A percentile compares a stretch with the other conserved stretches of the same genome.
Evolutionary conservation across 64 coral and sea anemone genomes (phyloP).

Genomic region (Orbicella faveolata): DNA sequence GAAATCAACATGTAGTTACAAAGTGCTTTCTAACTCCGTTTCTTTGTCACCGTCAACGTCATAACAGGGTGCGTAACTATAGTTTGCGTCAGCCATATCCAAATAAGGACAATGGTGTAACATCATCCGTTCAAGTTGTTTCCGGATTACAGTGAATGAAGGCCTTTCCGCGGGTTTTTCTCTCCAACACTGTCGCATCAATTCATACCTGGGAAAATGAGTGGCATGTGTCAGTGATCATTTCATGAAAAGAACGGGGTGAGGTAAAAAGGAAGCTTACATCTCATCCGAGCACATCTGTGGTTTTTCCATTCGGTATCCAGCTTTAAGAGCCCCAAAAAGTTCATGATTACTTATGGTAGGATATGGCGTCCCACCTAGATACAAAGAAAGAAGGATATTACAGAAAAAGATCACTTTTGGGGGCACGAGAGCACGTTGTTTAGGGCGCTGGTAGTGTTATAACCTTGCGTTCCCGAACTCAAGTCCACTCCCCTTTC

Average conservation of each 20-base stretch:
- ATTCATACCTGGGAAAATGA: neutral
- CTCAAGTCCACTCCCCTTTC: too few species aligned
- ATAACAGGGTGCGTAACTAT: neutral
- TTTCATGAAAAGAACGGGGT: too few species aligned
- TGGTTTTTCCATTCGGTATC: constrained; percentile 47
- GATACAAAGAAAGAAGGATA: neutral
- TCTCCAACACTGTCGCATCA: neutral
- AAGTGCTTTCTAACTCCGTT: neutral
- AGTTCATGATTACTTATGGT: constrained; percentile 31
- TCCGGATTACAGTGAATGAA: neutral
- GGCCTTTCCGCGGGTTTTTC: constrained; percentile 2
- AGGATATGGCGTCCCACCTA: neutral
- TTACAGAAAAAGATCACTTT: neutral
- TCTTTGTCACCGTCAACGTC: neutral
- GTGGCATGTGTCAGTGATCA: neutral
- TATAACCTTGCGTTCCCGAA: too few species aligned
- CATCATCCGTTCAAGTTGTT: constrained; percentile 11
- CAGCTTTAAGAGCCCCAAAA: neutral
- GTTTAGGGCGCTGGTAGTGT: too few species aligned
- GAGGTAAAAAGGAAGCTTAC: too few species aligned
- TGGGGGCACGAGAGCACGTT: too few species aligned
- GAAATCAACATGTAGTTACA: neutral
- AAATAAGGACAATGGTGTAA: neutral
- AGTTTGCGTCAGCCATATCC: too few species aligned
- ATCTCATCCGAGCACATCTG: too few species aligned